Conservation (phyloP, 2,797 vertebrate genomes). For the Megalops cyprinoides region DNA sequence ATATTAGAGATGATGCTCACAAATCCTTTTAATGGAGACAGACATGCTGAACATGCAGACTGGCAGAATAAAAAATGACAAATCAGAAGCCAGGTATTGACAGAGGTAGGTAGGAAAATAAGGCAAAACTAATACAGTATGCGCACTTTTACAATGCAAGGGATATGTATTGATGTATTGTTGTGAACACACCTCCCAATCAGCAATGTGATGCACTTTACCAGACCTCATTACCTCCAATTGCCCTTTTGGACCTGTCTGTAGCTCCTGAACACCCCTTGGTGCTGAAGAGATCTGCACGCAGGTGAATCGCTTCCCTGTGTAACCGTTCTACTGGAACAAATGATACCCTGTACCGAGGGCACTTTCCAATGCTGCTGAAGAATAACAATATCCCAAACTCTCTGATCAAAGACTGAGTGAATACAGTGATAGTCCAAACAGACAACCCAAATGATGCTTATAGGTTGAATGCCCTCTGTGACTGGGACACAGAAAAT, state of each 20-base stretch:
- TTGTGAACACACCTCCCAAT: conserved; percentile 50
- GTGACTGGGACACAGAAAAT: not conserved
- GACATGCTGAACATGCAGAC: too few relatives aligned
- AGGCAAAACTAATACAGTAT: too few relatives aligned
- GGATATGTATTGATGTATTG: too few relatives aligned
- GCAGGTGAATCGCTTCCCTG: conserved; percentile 29
- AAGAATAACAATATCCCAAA: conserved; percentile 64
- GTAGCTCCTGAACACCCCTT: conserved; percentile 52
- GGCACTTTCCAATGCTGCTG: conserved; percentile 76
- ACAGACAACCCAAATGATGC: not conserved
- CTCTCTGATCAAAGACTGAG: conserved; percentile 47
- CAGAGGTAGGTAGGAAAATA: too few relatives aligned
- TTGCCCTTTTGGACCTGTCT: conserved; percentile 38
- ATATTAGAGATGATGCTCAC: too few relatives aligned
- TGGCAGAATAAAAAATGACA: too few relatives aligned
- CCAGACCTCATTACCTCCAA: not conserved
- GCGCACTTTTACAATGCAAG: too few relatives aligned
- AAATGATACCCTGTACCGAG: conserved; percentile 71
- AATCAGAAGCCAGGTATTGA: too few relatives aligned
- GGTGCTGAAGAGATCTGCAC: conserved; percentile 57
- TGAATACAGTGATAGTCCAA: not conserved
- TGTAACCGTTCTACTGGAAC: conserved; percentile 66
- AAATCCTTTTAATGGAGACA: too few relatives aligned
- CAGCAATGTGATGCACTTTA: conserved; percentile 53
- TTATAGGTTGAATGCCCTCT: conserved; percentile 27